Evolutionary conservation across 2,113 vertebrate species (phyloP), one percentile per base, ranked within the genome.

Genomic region (Notarius quadriscutis): DNA sequence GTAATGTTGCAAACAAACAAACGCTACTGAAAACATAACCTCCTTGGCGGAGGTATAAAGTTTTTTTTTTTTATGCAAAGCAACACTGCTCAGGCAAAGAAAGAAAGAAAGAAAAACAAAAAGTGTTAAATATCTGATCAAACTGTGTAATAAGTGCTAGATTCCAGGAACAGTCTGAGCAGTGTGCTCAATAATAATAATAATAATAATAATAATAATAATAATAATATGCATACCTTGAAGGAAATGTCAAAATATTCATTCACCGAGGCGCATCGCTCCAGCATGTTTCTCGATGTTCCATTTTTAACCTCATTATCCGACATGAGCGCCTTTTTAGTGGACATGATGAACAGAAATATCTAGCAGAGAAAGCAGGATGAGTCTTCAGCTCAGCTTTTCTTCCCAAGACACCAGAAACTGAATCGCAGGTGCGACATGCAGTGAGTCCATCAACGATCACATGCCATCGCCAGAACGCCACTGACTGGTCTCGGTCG

Each of bases 161-260:
- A 58, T 58, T 58, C 0, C 5, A 84, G 27, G 25, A 84, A 55
- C 48, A 34, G 22, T 6, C 10, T 34, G 18, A 51, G n/a, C 27
- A 48, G 7, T 22, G 1, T 22, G 53, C 60, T 7, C n/a, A 84
- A 82, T 63, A 58, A 86, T 25, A 81, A 74, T 34, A 83, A 77
- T 41, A 85, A 55, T n/a, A 80, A 87, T 71, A 94, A 51, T 1
- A 81, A 67, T 27, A 34, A 62, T 50, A 22, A 48, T 80, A 71
- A 48, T 53, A 30, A 85, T 41, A 60, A 69, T 41, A 94, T 4
- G 41, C 95, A 91, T 89, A 96, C 95, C 95, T 96, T 96, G 91
- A 95, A 96, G 84, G 94, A 91, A 91, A 95, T 90, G 89, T 96
- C 95, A 88, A 94, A 96, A 91, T 95, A 95, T 87, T 96, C 95